phyloP scores from a whole-genome alignment of 2,888 invertebrate species.

The Paralinhomoeus sp. region DNA sequence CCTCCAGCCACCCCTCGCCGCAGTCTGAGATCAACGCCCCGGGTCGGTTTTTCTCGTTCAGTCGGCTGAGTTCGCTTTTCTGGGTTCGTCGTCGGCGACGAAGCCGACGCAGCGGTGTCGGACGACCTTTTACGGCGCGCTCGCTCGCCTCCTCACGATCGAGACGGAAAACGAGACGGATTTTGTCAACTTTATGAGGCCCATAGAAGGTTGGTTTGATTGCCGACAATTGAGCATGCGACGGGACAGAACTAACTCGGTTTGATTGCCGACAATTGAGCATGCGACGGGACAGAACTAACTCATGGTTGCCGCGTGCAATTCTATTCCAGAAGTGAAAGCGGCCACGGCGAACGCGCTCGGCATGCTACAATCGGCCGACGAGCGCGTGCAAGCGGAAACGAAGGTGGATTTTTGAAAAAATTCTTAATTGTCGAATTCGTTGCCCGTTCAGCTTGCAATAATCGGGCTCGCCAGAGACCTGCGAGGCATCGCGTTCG shows the following conservation, averaged over 20 bases:
- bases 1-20: no score
- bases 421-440: no score
- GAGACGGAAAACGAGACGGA: conserved; percentile 25
- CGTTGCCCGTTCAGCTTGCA: conserved; percentile 44
- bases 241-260: no score
- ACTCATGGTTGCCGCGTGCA: no score
- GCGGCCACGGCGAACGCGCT: no score
- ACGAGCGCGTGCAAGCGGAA: no score
- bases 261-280: neutral
- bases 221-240: neutral
- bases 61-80: conserved; percentile 92
- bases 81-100: no score
- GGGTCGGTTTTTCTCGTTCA: conserved; percentile 26
- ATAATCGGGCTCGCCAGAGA: conserved; percentile 82
- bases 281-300: neutral
- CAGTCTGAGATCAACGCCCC: no score
- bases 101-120: conserved; percentile 68
- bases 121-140: conserved; percentile 85
- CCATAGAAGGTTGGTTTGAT: conserved; percentile 37
- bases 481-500: conserved; percentile 71
- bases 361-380: no score
- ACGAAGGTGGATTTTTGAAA: no score
- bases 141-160: conserved; percentile 62
- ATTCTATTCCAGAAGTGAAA: neutral
- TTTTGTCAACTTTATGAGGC: conserved; percentile 85